Base-by-base conservation (phyloP, 2,888 invertebrate species). In the Julus scandinavius region DNA sequence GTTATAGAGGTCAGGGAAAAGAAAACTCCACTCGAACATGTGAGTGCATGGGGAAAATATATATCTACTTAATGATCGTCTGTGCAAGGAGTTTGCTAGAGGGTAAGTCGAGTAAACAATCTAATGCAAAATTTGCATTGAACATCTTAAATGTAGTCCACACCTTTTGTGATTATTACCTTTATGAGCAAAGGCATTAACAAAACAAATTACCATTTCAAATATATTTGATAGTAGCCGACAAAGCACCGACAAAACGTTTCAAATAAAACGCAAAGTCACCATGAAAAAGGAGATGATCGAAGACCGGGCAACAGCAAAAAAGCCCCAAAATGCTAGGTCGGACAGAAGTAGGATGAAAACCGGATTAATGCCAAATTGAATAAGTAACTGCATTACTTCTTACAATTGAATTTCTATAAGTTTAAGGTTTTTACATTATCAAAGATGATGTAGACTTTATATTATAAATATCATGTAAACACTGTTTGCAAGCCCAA, bases 201-300 rank as follows among this genome's bases (percentile, higher is more conserved):
- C 49, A 86, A 86, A 86, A 86, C 49, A 49, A 86, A 86, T 86
- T 86, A 86, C 87, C 40, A 86, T 86, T 86, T 86, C 50, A 45
- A 86, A 54, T 86, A 54, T 86, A 54, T 86, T 86, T 86, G 58
- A 54, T 86, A 54, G 38, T 49, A 86, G 87, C 87, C 58, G 87
- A 86, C 87, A 86, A 54, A 86, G 87, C 85, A 85, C 85, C 85
- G 85, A 49, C 85, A 85, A 72, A 72, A 72, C 72, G 20, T 72
- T 72, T 72, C 72, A 72, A 49, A 45, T 85, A 40, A 85, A 85
- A 85, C 20, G 85, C 85, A 85, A 41, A 41, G 85, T 85, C 85
- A 85, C 85, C 49, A 72, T 72, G 72, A 72, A 72, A 72, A 72
- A 20, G 29, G 20, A 72, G 72, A 72, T 72, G 72, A 72, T 72